These are phyloP conservation scores for Cladopsammia gracilis DNA, from an alignment of 64 coral and sea anemone genomes.

Conservation along the genomic window DNA sequence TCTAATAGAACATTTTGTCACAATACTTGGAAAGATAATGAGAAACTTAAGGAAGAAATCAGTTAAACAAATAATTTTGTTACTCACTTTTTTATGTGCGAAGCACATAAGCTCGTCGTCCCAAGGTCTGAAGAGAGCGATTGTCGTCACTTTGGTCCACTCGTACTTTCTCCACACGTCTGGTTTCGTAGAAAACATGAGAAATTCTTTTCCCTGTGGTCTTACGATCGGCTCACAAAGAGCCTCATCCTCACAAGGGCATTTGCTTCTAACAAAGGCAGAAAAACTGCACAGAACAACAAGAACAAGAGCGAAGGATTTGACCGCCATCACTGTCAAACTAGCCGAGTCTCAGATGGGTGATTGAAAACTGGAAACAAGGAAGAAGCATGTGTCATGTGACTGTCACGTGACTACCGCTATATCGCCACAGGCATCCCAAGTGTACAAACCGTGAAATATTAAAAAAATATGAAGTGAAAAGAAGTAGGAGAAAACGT, in stretches of 20 bases:
- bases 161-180: constrained; percentile 91
- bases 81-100: constrained; percentile 89
- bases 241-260: constrained; percentile 76
- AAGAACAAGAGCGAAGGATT: not conserved
- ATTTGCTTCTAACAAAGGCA: constrained; percentile 28
- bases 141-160: constrained; percentile 88
- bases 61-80: not conserved
- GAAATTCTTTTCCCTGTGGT: constrained; percentile 87
- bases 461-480: no score
- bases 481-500: no score
- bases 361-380: constrained; percentile 1
- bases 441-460: no score
- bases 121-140: constrained; percentile 93
- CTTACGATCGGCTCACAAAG: constrained; percentile 83
- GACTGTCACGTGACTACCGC: not conserved
- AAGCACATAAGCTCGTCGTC: constrained; percentile 93
- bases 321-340: not conserved
- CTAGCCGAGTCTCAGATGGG: not conserved
- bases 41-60: not conserved
- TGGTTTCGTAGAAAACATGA: constrained; percentile 85
- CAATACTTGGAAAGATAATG: not conserved
- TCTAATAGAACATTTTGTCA: not conserved
- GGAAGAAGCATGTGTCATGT: not conserved
- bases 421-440: not conserved
- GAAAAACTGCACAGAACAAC: not conserved